Conservation (phyloP, 2,797 vertebrate species). For the Dryobates pubescens region DNA sequence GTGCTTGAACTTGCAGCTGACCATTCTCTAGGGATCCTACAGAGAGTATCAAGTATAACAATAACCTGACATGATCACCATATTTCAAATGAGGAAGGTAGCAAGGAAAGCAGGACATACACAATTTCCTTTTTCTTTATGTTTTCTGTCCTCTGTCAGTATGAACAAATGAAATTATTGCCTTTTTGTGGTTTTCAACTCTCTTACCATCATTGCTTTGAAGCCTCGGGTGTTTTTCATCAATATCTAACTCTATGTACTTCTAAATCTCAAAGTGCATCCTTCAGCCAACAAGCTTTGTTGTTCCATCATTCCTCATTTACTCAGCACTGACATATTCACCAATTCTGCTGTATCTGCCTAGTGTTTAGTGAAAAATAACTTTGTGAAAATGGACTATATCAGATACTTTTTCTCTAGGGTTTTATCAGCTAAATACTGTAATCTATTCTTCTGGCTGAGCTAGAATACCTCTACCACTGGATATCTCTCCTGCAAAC, state of each 20-base stretch:
- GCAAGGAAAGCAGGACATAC: not conserved
- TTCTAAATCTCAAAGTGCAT: constrained; percentile 21
- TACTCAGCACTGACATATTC: not conserved
- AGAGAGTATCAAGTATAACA: not conserved
- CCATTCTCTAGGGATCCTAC: not conserved
- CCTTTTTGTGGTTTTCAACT: not conserved
- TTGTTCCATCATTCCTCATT: constrained; percentile 10
- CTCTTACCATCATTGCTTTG: not conserved
- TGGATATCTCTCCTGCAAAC: not conserved
- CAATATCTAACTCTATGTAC: not conserved
- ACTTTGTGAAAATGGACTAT: not conserved
- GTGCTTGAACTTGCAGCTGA: not conserved
- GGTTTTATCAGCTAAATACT: not conserved
- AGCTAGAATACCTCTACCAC: not conserved
- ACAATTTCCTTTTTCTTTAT: not conserved
- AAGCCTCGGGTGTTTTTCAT: constrained; percentile 2
- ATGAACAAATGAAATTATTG: not conserved
- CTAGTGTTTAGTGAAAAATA: not conserved
- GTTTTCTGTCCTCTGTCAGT: not conserved
- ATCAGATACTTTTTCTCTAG: not conserved
- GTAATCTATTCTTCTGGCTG: not conserved
- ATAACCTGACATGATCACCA: not conserved
- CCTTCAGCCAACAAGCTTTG: constrained; percentile 1
- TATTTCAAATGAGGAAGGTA: not conserved
- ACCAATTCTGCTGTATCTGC: not conserved